Evolutionary conservation across 2,888 invertebrate genomes (phyloP).

Genomic region (Agrochola macilenta): DNA sequence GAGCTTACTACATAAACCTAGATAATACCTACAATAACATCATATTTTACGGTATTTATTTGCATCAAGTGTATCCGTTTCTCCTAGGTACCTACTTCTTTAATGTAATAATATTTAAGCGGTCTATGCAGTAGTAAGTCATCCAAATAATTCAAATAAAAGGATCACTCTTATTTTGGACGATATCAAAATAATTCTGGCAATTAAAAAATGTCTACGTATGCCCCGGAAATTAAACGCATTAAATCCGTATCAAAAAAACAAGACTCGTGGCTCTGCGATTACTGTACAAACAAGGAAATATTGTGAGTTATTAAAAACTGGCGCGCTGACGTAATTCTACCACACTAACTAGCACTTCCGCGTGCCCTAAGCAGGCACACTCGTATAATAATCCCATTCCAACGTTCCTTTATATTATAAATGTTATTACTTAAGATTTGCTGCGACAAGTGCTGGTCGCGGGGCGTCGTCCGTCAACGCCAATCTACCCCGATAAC

Average conservation of each 20-base stretch:
- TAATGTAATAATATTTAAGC: background rate
- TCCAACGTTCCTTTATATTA: slow-evolving; percentile 62
- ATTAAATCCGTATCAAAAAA: slow-evolving; percentile 66
- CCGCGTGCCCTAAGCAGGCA: slow-evolving; percentile 86
- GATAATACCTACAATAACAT: background rate
- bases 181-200: slow-evolving; percentile 9
- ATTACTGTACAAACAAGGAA: slow-evolving; percentile 86
- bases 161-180: slow-evolving; percentile 11
- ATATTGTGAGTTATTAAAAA: slow-evolving; percentile 89
- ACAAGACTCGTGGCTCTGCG: slow-evolving; percentile 73
- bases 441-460: slow-evolving; percentile 69
- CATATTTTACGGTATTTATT: slow-evolving; percentile 2
- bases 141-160: slow-evolving; percentile 17
- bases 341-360: slow-evolving; percentile 82
- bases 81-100: background rate
- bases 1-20: slow-evolving; percentile 11
- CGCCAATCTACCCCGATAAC: slow-evolving; percentile 77
- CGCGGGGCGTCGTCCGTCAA: slow-evolving; percentile 71
- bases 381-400: slow-evolving; percentile 71
- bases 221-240: slow-evolving; percentile 65
- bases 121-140: background rate
- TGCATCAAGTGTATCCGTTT: slow-evolving; percentile 4
- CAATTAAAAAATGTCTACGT: slow-evolving; percentile 48
- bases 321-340: slow-evolving; percentile 89
- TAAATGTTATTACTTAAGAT: slow-evolving; percentile 52